Base-by-base conservation (phyloP, 2,797 vertebrate genomes). In the Parotocinclus haroldoi region DNA sequence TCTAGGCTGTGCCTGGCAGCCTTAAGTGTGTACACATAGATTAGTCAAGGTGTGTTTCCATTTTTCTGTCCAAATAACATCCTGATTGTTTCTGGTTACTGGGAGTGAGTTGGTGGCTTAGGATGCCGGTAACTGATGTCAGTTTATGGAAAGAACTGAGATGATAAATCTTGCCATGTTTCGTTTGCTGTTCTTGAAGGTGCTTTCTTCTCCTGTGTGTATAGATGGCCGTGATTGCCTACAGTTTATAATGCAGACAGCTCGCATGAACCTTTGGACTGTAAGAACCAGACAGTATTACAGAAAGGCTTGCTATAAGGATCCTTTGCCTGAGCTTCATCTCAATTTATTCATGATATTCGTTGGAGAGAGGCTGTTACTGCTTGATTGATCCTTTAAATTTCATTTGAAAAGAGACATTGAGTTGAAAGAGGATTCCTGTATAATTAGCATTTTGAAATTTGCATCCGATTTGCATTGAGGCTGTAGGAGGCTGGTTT, bases 391-490 rank as follows among this genome's bases (percentile, higher is more conserved):
- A 53, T 61, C 54, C 49, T 63, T 72, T 55, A 40, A 59, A 61
- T 57, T 58, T 73, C 49, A 59, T 63, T 48, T 67, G 48, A 69
- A 54, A 42, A 45, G 48, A 39, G 16, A 54, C 38, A 62, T 53
- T 17, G n/a, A 57, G 64, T 60, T 63, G 60, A 63, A 62, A 63
- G 7, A 57, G 52, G 51, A 44, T 58, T 61, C 40, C 60, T 58
- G 66, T 46, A 16, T 54, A 69, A 75, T 70, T 63, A 73, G 55
- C 68, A 71, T 69, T 45, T 39, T 69, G 60, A 71, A 18, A 85
- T 82, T 81, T 78, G 60, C 81, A 84, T 86, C 11, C 64, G 14
- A 77, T 83, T 83, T 79, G 76, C 78, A 78, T 84, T 11, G 10
- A 11, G 10, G 40, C 40, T 11, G 8, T 9, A 42, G 8, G 7